A percentile compares a stretch with the other conserved stretches of the same genome.
These are phyloP conservation scores for Dicaeum eximium DNA, from an alignment of 2,113 vertebrate genomes.

Conservation along the genomic window DNA sequence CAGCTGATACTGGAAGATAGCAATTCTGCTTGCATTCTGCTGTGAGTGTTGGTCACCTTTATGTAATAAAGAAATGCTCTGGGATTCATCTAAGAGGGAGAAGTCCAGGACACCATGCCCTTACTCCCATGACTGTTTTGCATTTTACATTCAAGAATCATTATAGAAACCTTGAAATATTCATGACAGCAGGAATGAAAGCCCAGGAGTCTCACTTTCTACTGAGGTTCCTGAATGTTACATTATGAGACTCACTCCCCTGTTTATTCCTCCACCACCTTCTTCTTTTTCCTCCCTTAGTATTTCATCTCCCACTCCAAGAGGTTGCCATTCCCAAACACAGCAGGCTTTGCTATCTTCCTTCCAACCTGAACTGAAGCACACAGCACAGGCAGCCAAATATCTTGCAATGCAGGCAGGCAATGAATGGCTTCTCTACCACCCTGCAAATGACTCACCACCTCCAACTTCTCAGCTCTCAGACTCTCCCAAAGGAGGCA, in stretches of 20 bases:
- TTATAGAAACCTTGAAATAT: slow-evolving; percentile 20
- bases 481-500: not conserved
- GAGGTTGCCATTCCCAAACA: not conserved
- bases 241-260: not conserved
- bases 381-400: not conserved
- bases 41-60: not conserved
- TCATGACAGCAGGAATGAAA: not conserved
- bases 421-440: not conserved
- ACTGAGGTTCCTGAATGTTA: not conserved
- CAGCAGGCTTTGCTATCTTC: not conserved
- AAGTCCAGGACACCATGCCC: not conserved
- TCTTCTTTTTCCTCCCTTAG: not conserved
- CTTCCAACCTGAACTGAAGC: not conserved
- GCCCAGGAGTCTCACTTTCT: not conserved
- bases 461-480: not conserved
- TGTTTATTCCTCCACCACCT: not conserved
- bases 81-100: not conserved
- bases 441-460: not conserved
- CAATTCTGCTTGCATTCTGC: not conserved
- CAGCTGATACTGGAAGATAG: not conserved
- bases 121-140: not conserved
- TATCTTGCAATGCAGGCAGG: not conserved
- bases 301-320: not conserved
- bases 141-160: slow-evolving; percentile 1
- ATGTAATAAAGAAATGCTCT: not conserved